These are phyloP conservation scores for Oreochromis grahami DNA, from an alignment of 2,797 vertebrate genomes.

Conservation along the genomic window DNA sequence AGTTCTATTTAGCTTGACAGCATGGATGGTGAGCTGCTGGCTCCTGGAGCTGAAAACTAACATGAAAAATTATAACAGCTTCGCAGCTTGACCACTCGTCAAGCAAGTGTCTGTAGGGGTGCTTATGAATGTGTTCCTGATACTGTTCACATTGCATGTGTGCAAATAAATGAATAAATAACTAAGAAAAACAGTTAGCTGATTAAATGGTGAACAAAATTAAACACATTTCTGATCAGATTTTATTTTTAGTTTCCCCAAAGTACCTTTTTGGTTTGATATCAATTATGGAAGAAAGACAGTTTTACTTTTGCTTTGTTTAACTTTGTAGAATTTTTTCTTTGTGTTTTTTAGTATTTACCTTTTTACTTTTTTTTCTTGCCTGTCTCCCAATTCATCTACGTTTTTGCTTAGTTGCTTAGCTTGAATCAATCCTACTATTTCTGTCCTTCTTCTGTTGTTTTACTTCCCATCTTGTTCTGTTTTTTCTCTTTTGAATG, in stretches of 20 bases:
- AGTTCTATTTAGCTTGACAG: not conserved
- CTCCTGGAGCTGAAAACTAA: not conserved
- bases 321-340: not conserved
- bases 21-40: not conserved
- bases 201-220: constrained; percentile 7
- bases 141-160: not conserved
- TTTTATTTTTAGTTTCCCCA: not conserved
- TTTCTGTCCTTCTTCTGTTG: not conserved
- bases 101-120: not conserved
- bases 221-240: not conserved
- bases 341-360: not conserved
- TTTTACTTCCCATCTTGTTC: not conserved
- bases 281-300: not conserved
- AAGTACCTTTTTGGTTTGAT: not conserved
- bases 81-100: constrained; percentile 3
- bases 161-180: not conserved
- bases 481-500: not conserved
- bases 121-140: not conserved
- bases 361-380: not conserved
- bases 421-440: not conserved
- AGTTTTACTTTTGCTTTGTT: not conserved
- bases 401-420: not conserved
- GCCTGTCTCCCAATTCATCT: not conserved
- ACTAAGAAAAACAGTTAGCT: not conserved
- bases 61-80: not conserved